Evolutionary conservation across 1,140 invertebrate species (phyloP).

Genomic region (Nasonia longicornis): DNA sequence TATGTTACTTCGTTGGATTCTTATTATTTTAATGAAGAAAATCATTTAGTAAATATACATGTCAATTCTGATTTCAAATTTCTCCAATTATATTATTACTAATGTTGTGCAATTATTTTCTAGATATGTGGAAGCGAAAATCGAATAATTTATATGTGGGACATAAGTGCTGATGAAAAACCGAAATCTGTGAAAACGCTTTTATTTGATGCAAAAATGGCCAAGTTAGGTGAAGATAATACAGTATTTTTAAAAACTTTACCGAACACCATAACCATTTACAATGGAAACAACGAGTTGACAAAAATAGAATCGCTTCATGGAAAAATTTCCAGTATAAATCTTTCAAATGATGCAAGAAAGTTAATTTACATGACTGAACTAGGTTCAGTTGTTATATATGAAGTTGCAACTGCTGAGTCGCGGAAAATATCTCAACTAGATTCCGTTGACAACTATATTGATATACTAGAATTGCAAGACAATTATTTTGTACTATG

Average conservation of each 20-base stretch:
- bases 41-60: slow-evolving; percentile 57
- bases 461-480: slow-evolving; percentile 53
- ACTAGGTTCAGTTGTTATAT: slow-evolving; percentile 48
- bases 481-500: slow-evolving; percentile 52
- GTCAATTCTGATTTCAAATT: neutral
- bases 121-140: slow-evolving; percentile 63
- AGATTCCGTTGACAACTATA: slow-evolving; percentile 47
- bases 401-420: slow-evolving; percentile 51
- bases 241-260: slow-evolving; percentile 56
- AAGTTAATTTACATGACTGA: slow-evolving; percentile 60
- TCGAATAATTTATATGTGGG: slow-evolving; percentile 60
- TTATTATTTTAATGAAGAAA: slow-evolving; percentile 52
- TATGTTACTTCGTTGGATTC: slow-evolving; percentile 61
- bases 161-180: slow-evolving; percentile 55
- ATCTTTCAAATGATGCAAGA: slow-evolving; percentile 51
- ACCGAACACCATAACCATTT: slow-evolving; percentile 55
- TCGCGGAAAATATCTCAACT: slow-evolving; percentile 48
- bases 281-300: slow-evolving; percentile 48
- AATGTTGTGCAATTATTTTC: slow-evolving; percentile 37
- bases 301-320: slow-evolving; percentile 50
- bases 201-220: slow-evolving; percentile 60
- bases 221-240: slow-evolving; percentile 52
- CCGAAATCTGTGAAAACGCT: slow-evolving; percentile 53
- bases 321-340: slow-evolving; percentile 59
- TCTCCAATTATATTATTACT: neutral